Base-by-base conservation (phyloP, 2,113 vertebrate genomes). In the Rhadina sibilatrix region DNA sequence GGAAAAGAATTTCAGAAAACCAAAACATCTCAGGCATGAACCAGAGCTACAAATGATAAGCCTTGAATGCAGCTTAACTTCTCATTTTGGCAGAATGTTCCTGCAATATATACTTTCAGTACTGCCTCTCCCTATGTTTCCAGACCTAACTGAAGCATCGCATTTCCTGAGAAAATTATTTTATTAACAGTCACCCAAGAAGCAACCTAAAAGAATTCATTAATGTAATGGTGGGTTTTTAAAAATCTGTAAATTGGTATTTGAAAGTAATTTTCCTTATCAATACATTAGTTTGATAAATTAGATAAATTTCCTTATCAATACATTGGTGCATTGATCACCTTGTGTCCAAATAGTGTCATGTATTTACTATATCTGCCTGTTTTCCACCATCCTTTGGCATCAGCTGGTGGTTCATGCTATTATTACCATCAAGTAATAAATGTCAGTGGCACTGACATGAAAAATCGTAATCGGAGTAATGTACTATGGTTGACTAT, bases 151-250 rank as follows among this genome's bases (percentile, higher is more conserved):
- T 47, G 23, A 85, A 77, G 1, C 33, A 42, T 46, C 3, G 2
- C 23, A 53, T 63, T 83, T 79, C 15, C 40, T 37, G 14, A 33
- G 27, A 63, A 71, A 68, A 77, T 22, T 35, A 53, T 40, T 66
- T 25, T 47, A 21, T 27, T 50, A 75, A 38, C 8, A 33, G 7
- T 75, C 6, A 15, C 10, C 5, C 20, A 65, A 35, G 4, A 74
- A 54, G 3, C 5, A 69, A 74, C 4, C 23, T 78, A 47, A 78
- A 87, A 74, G 2, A 88, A 78, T 47, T 77, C 0, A 28, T 77
- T 0, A 59, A 37, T 52, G 5, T 22, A 61, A 70, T 25, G 5
- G 7, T 7, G 0, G 2, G 0, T 1, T 20, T 19, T 27, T 44
- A 4, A 19, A 9, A 28, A 35, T 46, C 19, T 71, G 24, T 44